Base-by-base conservation (phyloP, 2,888 invertebrate genomes). In the Gymnoscelis rufifasciata region DNA sequence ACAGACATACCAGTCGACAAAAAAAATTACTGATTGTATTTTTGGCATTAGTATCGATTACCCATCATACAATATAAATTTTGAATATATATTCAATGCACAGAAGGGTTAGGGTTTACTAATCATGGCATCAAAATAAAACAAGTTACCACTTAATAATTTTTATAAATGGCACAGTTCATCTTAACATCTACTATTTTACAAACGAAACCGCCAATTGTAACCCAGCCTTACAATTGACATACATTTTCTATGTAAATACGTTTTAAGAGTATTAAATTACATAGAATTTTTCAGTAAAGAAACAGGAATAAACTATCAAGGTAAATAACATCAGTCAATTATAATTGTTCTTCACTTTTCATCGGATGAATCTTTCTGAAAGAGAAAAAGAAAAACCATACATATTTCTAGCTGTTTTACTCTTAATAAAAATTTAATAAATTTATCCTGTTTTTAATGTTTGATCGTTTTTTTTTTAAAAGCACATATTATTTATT, bases 201-300 rank as follows among this genome's bases (percentile, higher is more conserved):
- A 78, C 72, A 76, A 50, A 55, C 61, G 71, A 71, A 60, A 43
- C 47, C 55, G 78, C 64, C 83, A 83, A 81, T 78, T 75, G 81
- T 64, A 86, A 79, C 87, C 87, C 87, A 88, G 83, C 87, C 87
- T 80, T 84, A 75, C 83, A 78, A 82, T 75, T 77, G 84, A 77
- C 83, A 52, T 54, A 54, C 23, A 54, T 50, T 56, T 37, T 59
- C 62, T 51, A 63, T 56, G 60, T 59, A 52, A 54, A 59, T 53
- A 57, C 45, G 45, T 55, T 58, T 54, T 47, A 54, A 68, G 74
- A 78, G 77, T 78, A 76, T 74, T 78, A 57, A 64, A 64, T 63
- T 56, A 63, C 54, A 63, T 51, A 59, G 47, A 60, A 53, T 41
- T 40, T 51, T 49, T 53, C 45, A 59, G 36, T 14, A 56, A 55